A percentile compares a stretch with the other conserved stretches of the same genome.
These are phyloP conservation scores for Gulo gulo DNA, from an alignment of 2,113 vertebrate genomes.

Conservation along the genomic window DNA sequence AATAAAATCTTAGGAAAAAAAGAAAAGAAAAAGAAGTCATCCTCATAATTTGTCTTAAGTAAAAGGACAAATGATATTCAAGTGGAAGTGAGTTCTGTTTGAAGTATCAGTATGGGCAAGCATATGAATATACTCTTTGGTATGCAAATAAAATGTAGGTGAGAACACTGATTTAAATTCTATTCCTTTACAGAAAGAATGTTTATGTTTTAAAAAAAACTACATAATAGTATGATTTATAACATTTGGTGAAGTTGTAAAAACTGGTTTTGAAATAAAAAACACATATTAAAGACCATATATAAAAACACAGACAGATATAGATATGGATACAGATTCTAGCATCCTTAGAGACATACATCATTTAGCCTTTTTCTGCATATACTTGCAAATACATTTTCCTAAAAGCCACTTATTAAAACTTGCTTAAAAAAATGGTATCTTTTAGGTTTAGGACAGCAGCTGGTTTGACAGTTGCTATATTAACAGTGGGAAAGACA, in stretches of 20 bases:
- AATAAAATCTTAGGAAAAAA: no score
- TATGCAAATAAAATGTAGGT: neutral
- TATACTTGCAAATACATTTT: neutral
- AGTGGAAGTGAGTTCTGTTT: neutral
- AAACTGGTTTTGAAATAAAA: neutral
- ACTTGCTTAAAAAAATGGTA: neutral
- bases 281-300: neutral
- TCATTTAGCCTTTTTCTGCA: neutral
- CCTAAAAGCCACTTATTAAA: neutral
- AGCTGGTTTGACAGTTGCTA: neutral
- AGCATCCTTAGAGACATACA: neutral
- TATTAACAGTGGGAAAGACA: neutral
- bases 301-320: neutral
- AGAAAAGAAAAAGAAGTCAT: neutral
- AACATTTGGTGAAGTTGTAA: neutral
- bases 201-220: neutral
- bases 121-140: neutral
- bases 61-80: neutral
- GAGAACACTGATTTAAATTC: neutral
- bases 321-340: neutral
- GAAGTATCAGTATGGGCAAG: neutral
- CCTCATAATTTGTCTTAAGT: neutral
- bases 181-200: neutral
- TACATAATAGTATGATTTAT: neutral
- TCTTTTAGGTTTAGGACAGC: neutral